Base-by-base conservation (phyloP, 2,888 invertebrate genomes). In the Phalera bucephala region DNA sequence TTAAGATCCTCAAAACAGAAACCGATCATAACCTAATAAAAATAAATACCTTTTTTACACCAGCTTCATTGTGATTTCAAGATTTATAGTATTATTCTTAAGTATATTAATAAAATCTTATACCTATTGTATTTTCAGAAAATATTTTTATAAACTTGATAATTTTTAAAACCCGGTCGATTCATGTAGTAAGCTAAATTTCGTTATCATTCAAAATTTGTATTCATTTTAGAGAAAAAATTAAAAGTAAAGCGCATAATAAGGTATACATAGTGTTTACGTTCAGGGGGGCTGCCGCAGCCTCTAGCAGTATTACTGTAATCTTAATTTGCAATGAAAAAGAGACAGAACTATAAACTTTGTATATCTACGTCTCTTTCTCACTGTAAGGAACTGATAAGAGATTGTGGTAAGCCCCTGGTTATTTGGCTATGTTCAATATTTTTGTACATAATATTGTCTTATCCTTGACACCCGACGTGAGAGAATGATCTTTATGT, bases 211-310 rank as follows among this genome's bases (percentile, higher is more conserved):
- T 60, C 60, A 57, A 59, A 64, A 61, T 49, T 66, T 61, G 64
- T 73, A 69, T 63, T 70, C 46, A 47, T 58, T 66, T 77, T 75
- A n/a, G n/a, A n/a, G n/a, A n/a, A n/a, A n/a, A n/a, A n/a, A n/a
- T n/a, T n/a, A 71, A 68, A 72, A 66, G 63, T 72, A 73, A 73
- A 66, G 65, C 72, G 75, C 80, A 80, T 80, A 76, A 76, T 81
- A 76, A 68, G n/a, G 51, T 64, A 68, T 60, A 63, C 55, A 56
- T 64, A 56, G 58, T 51, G 43, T 57, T 52, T 62, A 63, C 52
- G 40, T 59, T 57, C 66, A 66, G 58, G n/a, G n/a, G n/a, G n/a
- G n/a, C n/a, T n/a, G n/a, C n/a, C n/a, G n/a, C n/a, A n/a, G n/a
- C n/a, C n/a, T n/a, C n/a, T n/a, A n/a, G n/a, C n/a, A n/a, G n/a